These are phyloP conservation scores for Volucella bombylans DNA, from an alignment of 2,888 invertebrate species.

Conservation along the genomic window DNA sequence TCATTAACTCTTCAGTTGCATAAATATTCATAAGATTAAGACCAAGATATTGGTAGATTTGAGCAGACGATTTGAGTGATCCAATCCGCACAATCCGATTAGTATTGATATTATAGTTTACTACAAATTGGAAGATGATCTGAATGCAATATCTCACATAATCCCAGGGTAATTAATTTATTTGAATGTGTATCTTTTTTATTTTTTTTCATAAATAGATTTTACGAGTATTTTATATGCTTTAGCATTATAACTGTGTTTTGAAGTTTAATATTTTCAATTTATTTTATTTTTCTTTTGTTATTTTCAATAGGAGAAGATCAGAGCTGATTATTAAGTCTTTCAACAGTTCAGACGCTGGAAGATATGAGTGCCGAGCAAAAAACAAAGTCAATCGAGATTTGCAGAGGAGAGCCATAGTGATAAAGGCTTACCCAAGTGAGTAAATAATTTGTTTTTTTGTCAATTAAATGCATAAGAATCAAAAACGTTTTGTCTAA, in stretches of 20 bases:
- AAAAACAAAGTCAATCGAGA: constrained; percentile 83
- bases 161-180: neutral
- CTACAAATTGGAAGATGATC: constrained; percentile 16
- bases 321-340: constrained; percentile 91
- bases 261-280: neutral
- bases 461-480: neutral
- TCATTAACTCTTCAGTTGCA: constrained; percentile 36
- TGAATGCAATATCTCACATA: constrained; percentile 12
- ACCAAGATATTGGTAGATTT: neutral
- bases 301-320: constrained; percentile 87
- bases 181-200: neutral
- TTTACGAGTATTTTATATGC: too few relatives aligned
- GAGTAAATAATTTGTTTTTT: constrained; percentile 72
- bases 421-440: constrained; percentile 82
- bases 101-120: constrained; percentile 5
- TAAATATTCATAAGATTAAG: constrained; percentile 54
- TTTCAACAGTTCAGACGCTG: constrained; percentile 89
- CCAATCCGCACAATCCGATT: constrained; percentile 15
- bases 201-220: too few relatives aligned
- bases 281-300: constrained; percentile 22
- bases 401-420: constrained; percentile 80
- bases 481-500: too few relatives aligned
- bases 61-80: constrained; percentile 4
- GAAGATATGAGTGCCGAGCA: constrained; percentile 92
- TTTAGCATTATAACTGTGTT: neutral